Conservation (phyloP, 2,113 vertebrate species). For the Euleptes europaea region DNA sequence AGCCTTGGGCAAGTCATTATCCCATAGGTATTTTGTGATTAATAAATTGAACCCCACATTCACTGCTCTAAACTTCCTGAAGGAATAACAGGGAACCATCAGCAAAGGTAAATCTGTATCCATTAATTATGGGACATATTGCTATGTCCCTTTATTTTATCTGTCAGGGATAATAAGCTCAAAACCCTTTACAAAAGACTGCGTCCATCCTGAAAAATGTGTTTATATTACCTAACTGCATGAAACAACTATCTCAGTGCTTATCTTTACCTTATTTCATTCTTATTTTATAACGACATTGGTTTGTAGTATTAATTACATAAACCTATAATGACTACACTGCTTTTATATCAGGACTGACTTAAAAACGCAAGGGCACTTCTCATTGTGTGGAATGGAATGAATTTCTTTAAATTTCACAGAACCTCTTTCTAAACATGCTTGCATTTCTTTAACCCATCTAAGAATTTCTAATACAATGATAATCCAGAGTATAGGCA, state of each 20-base stretch:
- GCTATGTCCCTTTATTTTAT: neutral
- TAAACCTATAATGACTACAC: neutral
- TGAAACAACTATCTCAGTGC: neutral
- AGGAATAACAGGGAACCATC: neutral
- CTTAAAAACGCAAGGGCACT: neutral
- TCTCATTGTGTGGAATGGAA: neutral
- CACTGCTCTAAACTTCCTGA: neutral
- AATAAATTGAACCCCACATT: neutral
- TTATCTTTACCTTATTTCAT: neutral
- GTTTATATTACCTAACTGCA: neutral
- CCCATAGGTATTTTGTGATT: neutral
- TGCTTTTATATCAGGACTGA: neutral
- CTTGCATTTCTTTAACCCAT: neutral
- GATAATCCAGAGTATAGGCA: slow-evolving; percentile 9
- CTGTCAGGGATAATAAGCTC: neutral
- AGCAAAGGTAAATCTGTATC: neutral
- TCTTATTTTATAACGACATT: neutral
- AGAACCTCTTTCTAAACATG: neutral
- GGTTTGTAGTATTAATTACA: neutral
- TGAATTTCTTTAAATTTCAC: slow-evolving; percentile 13
- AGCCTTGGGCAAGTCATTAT: neutral
- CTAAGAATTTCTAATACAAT: slow-evolving; percentile 2
- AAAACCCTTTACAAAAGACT: neutral
- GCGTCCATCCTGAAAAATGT: neutral
- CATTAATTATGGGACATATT: neutral